Evolutionary conservation across 2,888 invertebrate species (phyloP).

Genomic region (Callosobruchus maculatus): DNA sequence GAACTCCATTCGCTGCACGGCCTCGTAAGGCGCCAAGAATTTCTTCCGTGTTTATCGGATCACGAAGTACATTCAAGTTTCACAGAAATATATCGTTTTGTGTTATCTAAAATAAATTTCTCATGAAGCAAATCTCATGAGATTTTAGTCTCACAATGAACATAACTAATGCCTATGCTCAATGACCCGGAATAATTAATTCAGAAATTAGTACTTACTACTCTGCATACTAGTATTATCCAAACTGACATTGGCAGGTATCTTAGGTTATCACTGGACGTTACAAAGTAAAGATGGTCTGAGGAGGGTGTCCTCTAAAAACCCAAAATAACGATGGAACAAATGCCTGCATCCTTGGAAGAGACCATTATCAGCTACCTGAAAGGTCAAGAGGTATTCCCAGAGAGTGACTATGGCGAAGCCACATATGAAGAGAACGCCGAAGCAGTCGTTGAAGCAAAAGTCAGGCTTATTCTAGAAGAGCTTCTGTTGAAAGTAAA

Average conservation of each 20-base stretch:
- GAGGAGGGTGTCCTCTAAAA: neutral
- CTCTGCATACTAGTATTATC: no score
- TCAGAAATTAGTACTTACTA: no score
- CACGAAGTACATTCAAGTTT: no score
- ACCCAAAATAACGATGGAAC: neutral
- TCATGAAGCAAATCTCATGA: no score
- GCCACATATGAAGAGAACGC: neutral
- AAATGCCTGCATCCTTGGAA: constrained; percentile 13
- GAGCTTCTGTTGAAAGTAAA: constrained; percentile 34
- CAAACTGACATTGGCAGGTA: neutral
- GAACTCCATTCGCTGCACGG: no score
- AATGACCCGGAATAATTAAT: no score
- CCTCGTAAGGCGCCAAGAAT: no score
- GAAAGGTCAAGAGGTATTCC: constrained; percentile 20
- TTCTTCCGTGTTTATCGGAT: no score
- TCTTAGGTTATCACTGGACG: neutral
- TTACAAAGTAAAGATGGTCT: neutral
- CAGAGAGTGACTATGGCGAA: constrained; percentile 11
- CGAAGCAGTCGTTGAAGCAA: constrained; percentile 3
- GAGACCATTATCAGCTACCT: constrained; percentile 26
- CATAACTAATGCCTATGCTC: no score
- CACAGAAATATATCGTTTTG: no score
- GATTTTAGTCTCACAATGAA: no score
- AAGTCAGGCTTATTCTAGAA: constrained; percentile 26
- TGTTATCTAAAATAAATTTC: no score